Evolutionary conservation across 1,140 invertebrate genomes (phyloP).

Genomic region (Apocrypta bakeri): DNA sequence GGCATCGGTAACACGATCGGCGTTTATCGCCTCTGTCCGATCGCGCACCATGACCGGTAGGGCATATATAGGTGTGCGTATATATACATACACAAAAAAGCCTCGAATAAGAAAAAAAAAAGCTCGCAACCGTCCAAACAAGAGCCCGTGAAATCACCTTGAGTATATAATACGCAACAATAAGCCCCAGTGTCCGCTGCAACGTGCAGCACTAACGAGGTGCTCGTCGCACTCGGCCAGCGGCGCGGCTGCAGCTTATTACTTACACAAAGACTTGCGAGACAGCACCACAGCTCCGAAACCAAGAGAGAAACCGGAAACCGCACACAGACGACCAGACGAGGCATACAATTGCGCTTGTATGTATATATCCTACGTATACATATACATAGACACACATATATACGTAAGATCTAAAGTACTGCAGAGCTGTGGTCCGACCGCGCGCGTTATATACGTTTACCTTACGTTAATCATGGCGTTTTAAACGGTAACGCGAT

Average conservation of each 20-base stretch:
- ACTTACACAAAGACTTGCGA: background rate
- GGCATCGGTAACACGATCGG: too few species aligned
- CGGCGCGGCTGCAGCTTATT: background rate
- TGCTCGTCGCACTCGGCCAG: background rate
- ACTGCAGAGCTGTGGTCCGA: conserved; percentile 69
- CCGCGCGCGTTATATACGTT: conserved; percentile 73
- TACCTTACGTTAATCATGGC: conserved; percentile 75
- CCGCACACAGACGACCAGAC: conserved; percentile 44
- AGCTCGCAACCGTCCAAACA: too few species aligned
- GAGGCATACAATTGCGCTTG: background rate
- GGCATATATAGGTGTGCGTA: too few species aligned
- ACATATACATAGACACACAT: background rate
- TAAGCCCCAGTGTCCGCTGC: too few species aligned
- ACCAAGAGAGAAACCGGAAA: conserved; percentile 51
- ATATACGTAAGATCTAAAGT: conserved; percentile 62
- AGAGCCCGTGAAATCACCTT: too few species aligned
- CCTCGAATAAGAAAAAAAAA: too few species aligned
- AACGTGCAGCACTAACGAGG: background rate
- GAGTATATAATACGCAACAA: too few species aligned
- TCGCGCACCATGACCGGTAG: too few species aligned
- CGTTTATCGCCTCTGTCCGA: too few species aligned
- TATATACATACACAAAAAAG: too few species aligned
- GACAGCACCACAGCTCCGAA: background rate
- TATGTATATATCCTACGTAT: background rate
- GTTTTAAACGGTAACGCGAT: conserved; percentile 72